These are phyloP conservation scores for Apotomis betuletana DNA, from an alignment of 2,888 invertebrate species.

Conservation along the genomic window DNA sequence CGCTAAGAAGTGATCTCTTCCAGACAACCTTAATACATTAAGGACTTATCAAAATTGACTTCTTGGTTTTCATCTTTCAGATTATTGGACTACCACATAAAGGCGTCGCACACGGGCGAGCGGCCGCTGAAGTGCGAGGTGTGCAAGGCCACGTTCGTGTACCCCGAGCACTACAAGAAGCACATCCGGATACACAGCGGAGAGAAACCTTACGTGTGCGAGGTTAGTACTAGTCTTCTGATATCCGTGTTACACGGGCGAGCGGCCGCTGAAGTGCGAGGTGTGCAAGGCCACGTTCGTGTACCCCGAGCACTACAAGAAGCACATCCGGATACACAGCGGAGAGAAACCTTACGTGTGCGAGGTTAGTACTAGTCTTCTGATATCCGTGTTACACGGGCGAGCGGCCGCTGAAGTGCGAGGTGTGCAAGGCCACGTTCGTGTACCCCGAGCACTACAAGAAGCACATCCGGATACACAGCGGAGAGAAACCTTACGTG, in stretches of 20 bases:
- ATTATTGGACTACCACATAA: constrained; percentile 90
- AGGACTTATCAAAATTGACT: too few relatives aligned
- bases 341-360: constrained; percentile 90
- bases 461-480: constrained; percentile 90
- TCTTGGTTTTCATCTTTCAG: constrained; percentile 60
- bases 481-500: constrained; percentile 88
- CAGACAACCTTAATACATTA: too few relatives aligned
- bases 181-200: constrained; percentile 91
- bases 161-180: constrained; percentile 92
- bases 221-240: too few relatives aligned
- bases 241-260: constrained; percentile 92
- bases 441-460: constrained; percentile 93
- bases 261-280: constrained; percentile 89
- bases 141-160: constrained; percentile 91
- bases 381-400: too few relatives aligned
- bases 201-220: constrained; percentile 89
- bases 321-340: constrained; percentile 90
- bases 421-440: constrained; percentile 89
- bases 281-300: constrained; percentile 91
- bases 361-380: too few relatives aligned
- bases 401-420: constrained; percentile 89
- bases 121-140: constrained; percentile 88
- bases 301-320: constrained; percentile 92
- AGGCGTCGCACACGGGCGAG: constrained; percentile 91
- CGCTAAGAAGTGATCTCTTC: too few relatives aligned